Base-by-base conservation (phyloP, 2,888 invertebrate genomes). In the Caenorhabditis zanzibari region DNA sequence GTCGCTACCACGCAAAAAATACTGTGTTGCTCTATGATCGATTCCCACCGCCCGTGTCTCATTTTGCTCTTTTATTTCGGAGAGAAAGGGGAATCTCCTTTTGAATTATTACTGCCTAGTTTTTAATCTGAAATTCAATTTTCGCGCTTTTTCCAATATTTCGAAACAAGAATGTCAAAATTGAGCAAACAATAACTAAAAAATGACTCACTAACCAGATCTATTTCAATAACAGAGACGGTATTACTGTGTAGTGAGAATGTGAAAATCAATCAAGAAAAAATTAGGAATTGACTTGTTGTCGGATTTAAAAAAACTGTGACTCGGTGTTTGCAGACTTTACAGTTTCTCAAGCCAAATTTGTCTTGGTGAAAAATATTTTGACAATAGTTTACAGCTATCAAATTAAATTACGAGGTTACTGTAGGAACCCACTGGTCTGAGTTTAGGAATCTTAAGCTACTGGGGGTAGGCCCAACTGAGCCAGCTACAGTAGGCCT, bases 21-120 rank as follows among this genome's bases (percentile, higher is more conserved):
- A 68, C 68, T 54, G 72, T 54, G 72, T 47, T 73, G 73, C 73
- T 73, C 73, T 49, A 73, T 73, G 73, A 73, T 73, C 73, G 73
- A 73, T 73, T 72, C 72, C 63, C 44, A 19, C 49, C 61, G 52
- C 61, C 49, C 52, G 61, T 73, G 35, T 63, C 28, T 52, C 52
- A 59, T 61, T 72, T 59, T 61, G 59, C 24, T 59, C 49, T 59
- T 22, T 59, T 52, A 26, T 44, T 47, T 47, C 19, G 47, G 19
- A n/a, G 32, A 32, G 32, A 32, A 32, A 16, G n/a, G 24, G 54
- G 68, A 63, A 63, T 63, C 63, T 24, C 44, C n/a, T 28, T 63
- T 26, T n/a, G 63, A 63, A 63, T 47, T 16, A 44, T 24, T 63
- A 12, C 24, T 44, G 19, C n/a, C 14, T 26, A 6, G 44, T 44